phyloP scores from a whole-genome alignment of 2,888 invertebrate species.

The Eristalis pertinax region DNA sequence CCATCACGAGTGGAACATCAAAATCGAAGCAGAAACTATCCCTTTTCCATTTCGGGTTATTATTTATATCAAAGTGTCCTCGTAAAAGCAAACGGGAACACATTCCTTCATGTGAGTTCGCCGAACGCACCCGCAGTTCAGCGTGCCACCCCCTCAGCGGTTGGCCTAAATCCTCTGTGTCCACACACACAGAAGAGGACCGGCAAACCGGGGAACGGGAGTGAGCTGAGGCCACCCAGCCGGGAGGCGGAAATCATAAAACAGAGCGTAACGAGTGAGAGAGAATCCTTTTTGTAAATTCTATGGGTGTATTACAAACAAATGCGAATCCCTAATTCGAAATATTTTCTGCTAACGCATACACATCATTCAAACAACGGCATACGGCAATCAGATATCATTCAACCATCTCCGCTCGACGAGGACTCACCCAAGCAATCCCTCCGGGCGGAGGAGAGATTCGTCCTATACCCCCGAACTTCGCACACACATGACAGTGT shows the following conservation, averaged over 20 bases:
- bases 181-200: background rate
- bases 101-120: background rate
- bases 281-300: constrained; percentile 62
- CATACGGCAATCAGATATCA: constrained; percentile 69
- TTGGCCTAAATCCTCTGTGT: background rate
- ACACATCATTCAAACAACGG: constrained; percentile 62
- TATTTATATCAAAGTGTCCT: constrained; percentile 37
- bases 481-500: constrained; percentile 21
- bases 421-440: background rate
- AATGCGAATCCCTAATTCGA: constrained; percentile 63
- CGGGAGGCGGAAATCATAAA: constrained; percentile 43
- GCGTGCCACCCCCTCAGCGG: background rate
- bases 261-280: constrained; percentile 36
- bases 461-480: background rate
- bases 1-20: constrained; percentile 1
- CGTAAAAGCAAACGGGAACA: constrained; percentile 15
- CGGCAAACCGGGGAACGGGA: background rate
- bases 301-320: constrained; percentile 64
- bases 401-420: constrained; percentile 50
- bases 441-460: constrained; percentile 19
- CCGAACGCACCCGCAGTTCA: background rate
- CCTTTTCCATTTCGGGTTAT: constrained; percentile 51
- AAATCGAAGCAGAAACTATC: constrained; percentile 47
- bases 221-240: constrained; percentile 25
- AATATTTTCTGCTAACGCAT: constrained; percentile 68